Evolutionary conservation across 2,113 vertebrate genomes (phyloP).

Genomic region (Marmota flaviventris): DNA sequence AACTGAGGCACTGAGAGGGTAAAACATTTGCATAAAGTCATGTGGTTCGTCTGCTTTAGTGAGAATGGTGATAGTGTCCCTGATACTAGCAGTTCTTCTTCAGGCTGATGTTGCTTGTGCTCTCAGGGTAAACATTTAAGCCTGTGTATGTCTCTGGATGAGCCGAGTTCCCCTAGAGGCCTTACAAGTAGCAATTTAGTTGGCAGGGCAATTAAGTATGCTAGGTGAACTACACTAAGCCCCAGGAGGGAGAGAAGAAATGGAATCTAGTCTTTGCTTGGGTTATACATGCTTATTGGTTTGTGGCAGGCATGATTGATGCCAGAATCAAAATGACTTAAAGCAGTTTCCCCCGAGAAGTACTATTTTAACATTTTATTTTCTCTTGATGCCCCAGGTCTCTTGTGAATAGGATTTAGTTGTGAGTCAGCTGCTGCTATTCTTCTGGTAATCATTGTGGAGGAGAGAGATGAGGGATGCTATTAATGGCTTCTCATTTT

Average conservation of each 20-base stretch:
- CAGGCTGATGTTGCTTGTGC: not conserved
- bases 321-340: constrained; percentile 68
- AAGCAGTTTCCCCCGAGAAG: constrained; percentile 66
- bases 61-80: not conserved
- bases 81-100: not conserved
- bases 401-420: constrained; percentile 73
- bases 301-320: constrained; percentile 70
- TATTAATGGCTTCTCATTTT: constrained; percentile 76
- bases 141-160: not conserved
- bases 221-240: constrained; percentile 31
- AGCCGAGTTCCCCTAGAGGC: constrained; percentile 42
- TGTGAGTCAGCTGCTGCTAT: constrained; percentile 77
- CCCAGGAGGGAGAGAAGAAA: not conserved
- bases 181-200: constrained; percentile 56
- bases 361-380: constrained; percentile 29
- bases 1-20: constrained; percentile 38
- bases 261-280: constrained; percentile 54
- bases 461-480: constrained; percentile 72
- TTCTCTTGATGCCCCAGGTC: constrained; percentile 66
- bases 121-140: constrained; percentile 35
- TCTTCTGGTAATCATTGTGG: constrained; percentile 78
- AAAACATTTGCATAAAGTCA: not conserved
- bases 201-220: constrained; percentile 62
- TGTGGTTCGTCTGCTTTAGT: not conserved
- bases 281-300: constrained; percentile 59